These are phyloP conservation scores for Nerophis ophidion DNA, from an alignment of 2,113 vertebrate species.

Conservation along the genomic window DNA sequence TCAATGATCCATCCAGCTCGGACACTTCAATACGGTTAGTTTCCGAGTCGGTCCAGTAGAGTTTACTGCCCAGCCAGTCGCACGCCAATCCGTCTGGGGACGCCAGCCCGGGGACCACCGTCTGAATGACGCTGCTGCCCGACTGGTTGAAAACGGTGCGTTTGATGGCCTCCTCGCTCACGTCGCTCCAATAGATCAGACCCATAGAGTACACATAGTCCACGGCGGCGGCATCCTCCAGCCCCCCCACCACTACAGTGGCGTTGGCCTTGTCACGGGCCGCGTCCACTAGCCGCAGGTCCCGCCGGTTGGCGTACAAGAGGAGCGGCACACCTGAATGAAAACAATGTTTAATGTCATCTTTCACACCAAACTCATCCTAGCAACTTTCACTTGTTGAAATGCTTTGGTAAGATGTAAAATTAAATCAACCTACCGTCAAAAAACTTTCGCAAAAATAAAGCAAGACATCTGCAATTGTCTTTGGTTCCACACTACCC, in stretches of 20 bases:
- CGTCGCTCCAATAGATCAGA: conserved; percentile 95
- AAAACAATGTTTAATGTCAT: too few species aligned
- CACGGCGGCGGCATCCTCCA: conserved; percentile 95
- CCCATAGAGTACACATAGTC: conserved; percentile 85
- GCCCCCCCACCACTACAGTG: conserved; percentile 85
- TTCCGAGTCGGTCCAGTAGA: conserved; percentile 98
- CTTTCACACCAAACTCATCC: too few species aligned
- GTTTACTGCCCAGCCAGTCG: conserved; percentile 92
- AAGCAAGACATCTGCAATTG: too few species aligned
- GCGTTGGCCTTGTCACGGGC: conserved; percentile 81
- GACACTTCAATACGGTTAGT: conserved; percentile 95
- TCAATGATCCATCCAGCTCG: conserved; percentile 85
- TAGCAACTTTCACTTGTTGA: too few species aligned
- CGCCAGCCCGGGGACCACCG: conserved; percentile 83
- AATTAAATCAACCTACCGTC: too few species aligned
- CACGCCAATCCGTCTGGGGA: conserved; percentile 95
- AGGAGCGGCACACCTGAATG: conserved; percentile 83
- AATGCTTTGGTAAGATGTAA: too few species aligned
- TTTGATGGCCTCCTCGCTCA: conserved; percentile 97
- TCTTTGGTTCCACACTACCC: too few species aligned
- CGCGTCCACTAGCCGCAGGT: conserved; percentile 89
- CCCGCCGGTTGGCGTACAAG: conserved; percentile 92
- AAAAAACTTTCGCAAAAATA: too few species aligned
- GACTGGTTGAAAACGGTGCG: conserved; percentile 81
- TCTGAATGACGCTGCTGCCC: conserved; percentile 71